A percentile compares a stretch with the other conserved stretches of the same genome.
Conservation (phyloP, 2,113 vertebrate genomes). For the Leptodactylus fuscus region DNA sequence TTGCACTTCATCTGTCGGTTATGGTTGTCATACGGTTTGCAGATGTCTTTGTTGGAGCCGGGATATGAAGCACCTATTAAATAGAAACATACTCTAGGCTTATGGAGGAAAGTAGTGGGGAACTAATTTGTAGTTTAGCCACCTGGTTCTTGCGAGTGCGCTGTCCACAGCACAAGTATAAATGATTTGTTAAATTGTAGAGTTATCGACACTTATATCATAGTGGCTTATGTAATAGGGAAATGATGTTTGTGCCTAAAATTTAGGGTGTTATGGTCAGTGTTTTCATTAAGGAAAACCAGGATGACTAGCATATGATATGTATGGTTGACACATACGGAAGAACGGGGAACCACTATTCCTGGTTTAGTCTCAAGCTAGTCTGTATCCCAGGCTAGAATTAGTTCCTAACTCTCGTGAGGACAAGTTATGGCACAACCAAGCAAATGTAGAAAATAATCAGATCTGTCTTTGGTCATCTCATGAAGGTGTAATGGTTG, state of each 20-base stretch:
- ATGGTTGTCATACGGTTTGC: conserved; percentile 59
- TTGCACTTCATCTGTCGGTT: conserved; percentile 53
- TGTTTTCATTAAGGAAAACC: not conserved
- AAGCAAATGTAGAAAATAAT: no score
- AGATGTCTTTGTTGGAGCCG: conserved; percentile 65
- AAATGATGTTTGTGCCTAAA: not conserved
- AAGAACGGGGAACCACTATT: no score
- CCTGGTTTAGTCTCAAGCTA: no score
- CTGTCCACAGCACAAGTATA: not conserved
- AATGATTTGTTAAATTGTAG: not conserved
- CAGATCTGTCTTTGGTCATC: no score
- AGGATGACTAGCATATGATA: not conserved
- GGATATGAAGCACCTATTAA: conserved; percentile 60
- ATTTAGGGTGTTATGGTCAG: not conserved
- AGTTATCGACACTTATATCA: conserved; percentile 4
- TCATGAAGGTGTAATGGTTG: no score
- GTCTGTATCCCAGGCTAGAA: no score
- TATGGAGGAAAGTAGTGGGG: conserved; percentile 10
- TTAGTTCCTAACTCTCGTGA: no score
- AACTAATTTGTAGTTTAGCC: conserved; percentile 8
- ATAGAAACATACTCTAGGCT: conserved; percentile 18
- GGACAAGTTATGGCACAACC: no score
- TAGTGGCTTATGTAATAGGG: not conserved
- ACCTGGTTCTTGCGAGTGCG: not conserved
- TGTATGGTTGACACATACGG: not conserved